Evolutionary conservation across 2,113 vertebrate genomes (phyloP), one percentile per base, ranked within the genome.

Genomic region (Dipodomys ordii): DNA sequence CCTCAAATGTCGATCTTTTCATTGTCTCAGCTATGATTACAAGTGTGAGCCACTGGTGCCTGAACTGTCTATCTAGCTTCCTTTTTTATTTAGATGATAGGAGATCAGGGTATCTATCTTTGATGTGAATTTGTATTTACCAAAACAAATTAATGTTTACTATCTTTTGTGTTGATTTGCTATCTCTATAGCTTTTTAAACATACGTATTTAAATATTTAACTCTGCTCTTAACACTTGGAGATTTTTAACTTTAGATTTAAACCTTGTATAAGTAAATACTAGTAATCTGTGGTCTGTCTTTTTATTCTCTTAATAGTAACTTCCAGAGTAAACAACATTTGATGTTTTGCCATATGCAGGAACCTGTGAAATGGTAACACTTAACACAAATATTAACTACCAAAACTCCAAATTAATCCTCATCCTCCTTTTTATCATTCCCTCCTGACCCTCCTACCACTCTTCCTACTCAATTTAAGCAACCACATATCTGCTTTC

Each of bases 401-500:
- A 30, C 18, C 9, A 13, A 62, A 9, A 67, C 6, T 23, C 3
- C 12, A 7, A 62, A 60, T 62, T 6, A 39, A 67, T 95, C 4
- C 35, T 67, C 16, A 1, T 67, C 23, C 1, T 84, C 22, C 10
- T 57, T 53, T 3, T 65, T 65, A 35, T 72, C 23, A 8, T 46
- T 1, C 9, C 6, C 6, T 57, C 1, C 12, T 39, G 4, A 7
- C 2, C 25, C 12, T 83, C 27, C 13, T 3, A 62, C 7, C 49
- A 53, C 20, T 7, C 9, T 77, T 30, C 7, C 2, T 19, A 19
- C 35, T 28, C 4, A n/a, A 49, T 22, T 22, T 15, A 77, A 6
- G 27, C 12, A 83, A 16, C 28, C 32, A 78, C 11, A 30, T 4
- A 39, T 39, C 2, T 16, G 6, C 13, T 28, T 82, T 27, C 4